Evolutionary conservation across 2,113 vertebrate genomes (phyloP).

Genomic region (Salvelinus alpinus): DNA sequence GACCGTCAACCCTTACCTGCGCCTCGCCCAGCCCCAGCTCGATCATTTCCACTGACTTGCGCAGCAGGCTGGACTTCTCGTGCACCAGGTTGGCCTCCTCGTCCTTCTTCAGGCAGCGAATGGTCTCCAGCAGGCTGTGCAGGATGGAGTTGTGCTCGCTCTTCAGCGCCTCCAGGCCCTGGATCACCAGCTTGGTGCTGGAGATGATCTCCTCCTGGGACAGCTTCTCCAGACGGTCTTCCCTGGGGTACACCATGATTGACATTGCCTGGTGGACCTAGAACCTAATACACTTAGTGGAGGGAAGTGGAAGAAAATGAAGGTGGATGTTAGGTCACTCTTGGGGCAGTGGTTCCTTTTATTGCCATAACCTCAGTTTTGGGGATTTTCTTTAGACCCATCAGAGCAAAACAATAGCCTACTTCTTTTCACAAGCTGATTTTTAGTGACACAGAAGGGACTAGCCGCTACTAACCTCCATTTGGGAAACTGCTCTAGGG

Average conservation of each 20-base stretch:
- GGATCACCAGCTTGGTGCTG: constrained; percentile 84
- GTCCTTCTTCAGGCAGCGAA: constrained; percentile 85
- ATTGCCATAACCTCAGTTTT: no score
- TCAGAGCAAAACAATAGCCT: no score
- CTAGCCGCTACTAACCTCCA: no score
- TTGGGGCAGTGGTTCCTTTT: no score
- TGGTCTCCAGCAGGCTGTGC: constrained; percentile 83
- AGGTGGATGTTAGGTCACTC: no score
- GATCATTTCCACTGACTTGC: constrained; percentile 88
- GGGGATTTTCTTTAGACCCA: no score
- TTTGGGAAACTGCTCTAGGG: no score
- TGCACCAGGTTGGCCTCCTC: constrained; percentile 85
- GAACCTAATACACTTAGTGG: background rate
- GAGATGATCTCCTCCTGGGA: constrained; percentile 88
- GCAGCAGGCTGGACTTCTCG: constrained; percentile 84
- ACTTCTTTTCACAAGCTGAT: no score
- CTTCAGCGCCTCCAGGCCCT: constrained; percentile 86
- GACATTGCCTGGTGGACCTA: constrained; percentile 66
- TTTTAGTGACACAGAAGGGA: no score
- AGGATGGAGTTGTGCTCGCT: constrained; percentile 86
- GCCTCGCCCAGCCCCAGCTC: constrained; percentile 87
- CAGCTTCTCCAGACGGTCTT: constrained; percentile 82
- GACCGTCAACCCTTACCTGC: constrained; percentile 67
- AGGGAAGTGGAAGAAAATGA: background rate
- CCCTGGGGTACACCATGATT: constrained; percentile 79